phyloP scores from a whole-genome alignment of 2,888 invertebrate genomes.

The Metacarcinus magister region DNA sequence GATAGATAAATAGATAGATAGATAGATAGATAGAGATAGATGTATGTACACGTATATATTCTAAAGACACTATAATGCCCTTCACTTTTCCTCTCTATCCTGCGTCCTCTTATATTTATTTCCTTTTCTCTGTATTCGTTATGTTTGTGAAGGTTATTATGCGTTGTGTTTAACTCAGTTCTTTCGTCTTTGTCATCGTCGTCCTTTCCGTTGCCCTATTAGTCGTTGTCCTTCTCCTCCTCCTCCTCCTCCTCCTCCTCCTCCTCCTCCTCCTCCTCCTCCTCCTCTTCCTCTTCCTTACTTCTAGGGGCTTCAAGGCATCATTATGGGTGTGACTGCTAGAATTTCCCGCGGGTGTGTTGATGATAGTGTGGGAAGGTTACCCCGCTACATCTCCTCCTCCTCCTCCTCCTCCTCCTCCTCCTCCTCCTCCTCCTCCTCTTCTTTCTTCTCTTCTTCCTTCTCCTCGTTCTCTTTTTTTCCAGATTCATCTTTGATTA shows the following conservation, averaged over 20 bases:
- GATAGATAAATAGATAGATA: too few species aligned
- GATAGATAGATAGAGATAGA: too few species aligned
- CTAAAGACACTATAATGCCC: too few species aligned
- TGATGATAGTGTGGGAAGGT: not conserved
- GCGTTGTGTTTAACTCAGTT: not conserved
- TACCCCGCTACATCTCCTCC: not conserved
- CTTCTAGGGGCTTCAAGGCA: not conserved
- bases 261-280: too few species aligned
- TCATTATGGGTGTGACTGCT: conserved; percentile 53
- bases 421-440: not conserved
- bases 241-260: not conserved
- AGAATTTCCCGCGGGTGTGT: conserved; percentile 53
- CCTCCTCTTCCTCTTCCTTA: not conserved
- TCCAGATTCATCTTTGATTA: not conserved
- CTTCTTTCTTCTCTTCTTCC: not conserved
- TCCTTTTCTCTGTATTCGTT: too few species aligned
- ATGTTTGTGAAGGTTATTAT: too few species aligned
- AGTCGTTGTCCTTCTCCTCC: not conserved
- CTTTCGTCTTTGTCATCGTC: not conserved
- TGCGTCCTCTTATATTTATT: too few species aligned
- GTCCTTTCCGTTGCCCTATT: not conserved
- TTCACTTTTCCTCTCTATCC: too few species aligned
- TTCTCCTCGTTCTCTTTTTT: not conserved
- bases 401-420: not conserved
- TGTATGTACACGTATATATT: too few species aligned